phyloP scores from a whole-genome alignment of 2,113 vertebrate species.

The Cercocebus atys region DNA sequence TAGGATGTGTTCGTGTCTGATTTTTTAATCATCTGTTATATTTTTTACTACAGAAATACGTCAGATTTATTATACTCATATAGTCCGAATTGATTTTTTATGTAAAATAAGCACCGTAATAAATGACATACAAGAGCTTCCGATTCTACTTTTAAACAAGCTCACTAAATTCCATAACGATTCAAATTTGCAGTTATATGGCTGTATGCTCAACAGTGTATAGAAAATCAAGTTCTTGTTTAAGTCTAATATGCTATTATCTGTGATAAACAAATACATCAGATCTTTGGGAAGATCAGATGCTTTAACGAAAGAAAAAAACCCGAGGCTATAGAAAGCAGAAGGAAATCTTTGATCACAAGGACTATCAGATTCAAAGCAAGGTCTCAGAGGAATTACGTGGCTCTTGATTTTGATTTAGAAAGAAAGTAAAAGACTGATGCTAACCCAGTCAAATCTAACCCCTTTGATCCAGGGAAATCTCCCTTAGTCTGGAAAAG shows the following conservation, averaged over 20 bases:
- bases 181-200: background rate
- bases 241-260: slow-evolving; percentile 7
- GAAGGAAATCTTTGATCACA: background rate
- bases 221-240: slow-evolving; percentile 3
- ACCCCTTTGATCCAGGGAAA: slow-evolving; percentile 42
- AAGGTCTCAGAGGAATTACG: slow-evolving; percentile 17
- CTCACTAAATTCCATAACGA: background rate
- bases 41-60: background rate
- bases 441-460: slow-evolving; percentile 5
- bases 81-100: background rate
- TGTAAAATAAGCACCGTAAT: background rate
- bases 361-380: slow-evolving; percentile 12
- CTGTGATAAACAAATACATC: background rate
- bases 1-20: background rate
- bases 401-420: slow-evolving; percentile 46
- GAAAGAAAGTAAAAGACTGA: slow-evolving; percentile 30
- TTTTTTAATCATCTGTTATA: background rate
- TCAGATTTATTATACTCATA: background rate
- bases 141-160: slow-evolving; percentile 21
- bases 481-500: slow-evolving; percentile 34
- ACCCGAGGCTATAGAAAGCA: background rate
- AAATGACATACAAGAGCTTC: background rate
- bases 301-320: background rate
- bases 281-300: background rate
- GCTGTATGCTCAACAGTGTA: background rate